Conservation (phyloP, 2,888 invertebrate species). For the Aphidius colemani region DNA sequence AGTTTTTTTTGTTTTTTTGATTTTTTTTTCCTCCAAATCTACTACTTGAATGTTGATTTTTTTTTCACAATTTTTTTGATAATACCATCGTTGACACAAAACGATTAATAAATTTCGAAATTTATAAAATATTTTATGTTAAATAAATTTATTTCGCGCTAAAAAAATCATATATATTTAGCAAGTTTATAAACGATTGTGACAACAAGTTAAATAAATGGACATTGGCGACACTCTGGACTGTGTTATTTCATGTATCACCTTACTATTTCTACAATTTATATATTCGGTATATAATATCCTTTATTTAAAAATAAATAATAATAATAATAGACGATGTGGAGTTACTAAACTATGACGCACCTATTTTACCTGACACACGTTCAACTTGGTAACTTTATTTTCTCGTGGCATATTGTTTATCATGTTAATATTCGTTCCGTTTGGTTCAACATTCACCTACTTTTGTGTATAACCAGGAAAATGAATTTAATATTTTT, state of each 20-base stretch:
- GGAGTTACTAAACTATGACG: no score
- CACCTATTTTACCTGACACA: background rate
- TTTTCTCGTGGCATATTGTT: no score
- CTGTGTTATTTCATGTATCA: conserved; percentile 17
- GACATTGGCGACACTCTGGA: conserved; percentile 13
- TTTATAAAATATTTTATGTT: no score
- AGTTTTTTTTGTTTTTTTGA: no score
- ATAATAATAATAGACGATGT: conserved; percentile 4
- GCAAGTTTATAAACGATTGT: conserved; percentile 14
- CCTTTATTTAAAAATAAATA: conserved; percentile 5
- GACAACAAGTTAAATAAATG: conserved; percentile 15
- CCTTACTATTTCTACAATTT: conserved; percentile 17
- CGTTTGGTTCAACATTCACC: conserved; percentile 30
- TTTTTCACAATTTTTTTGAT: no score
- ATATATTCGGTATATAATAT: conserved; percentile 2
- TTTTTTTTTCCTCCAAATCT: no score
- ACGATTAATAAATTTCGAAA: no score
- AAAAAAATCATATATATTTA: background rate
- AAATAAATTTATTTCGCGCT: no score
- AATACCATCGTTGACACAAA: no score
- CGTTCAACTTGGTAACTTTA: background rate
- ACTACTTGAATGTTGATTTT: no score
- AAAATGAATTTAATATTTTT: conserved; percentile 3
- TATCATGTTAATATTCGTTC: no score
- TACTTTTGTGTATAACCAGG: conserved; percentile 22